Evolutionary conservation across 2,113 vertebrate genomes (phyloP).

Genomic region (Microtus pennsylvanicus): DNA sequence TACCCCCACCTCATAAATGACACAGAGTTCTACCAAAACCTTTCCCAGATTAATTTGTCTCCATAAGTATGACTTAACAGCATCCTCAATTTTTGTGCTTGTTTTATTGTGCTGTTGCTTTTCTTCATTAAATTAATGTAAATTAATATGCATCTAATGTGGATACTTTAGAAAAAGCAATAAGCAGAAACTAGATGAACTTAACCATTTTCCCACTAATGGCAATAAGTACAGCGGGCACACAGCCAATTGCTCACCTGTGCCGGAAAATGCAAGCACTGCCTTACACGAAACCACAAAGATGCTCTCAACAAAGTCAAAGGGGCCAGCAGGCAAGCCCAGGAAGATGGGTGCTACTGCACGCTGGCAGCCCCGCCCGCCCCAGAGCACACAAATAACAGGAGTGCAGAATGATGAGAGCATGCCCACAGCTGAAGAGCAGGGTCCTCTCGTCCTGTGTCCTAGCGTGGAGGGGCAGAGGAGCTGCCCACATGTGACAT

Average conservation of each 20-base stretch:
- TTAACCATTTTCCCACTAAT: background rate
- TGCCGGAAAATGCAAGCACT: rapidly evolving
- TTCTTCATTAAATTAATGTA: background rate
- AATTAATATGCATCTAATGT: background rate
- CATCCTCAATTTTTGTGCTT: background rate
- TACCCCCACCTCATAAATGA: background rate
- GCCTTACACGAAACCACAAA: rapidly evolving
- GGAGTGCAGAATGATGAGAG: background rate
- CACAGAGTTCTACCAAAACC: background rate
- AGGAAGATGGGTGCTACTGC: background rate
- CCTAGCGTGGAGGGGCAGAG: too few species aligned
- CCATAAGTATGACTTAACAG: background rate
- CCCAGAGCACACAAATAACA: background rate
- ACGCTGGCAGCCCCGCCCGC: background rate
- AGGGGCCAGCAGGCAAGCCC: background rate
- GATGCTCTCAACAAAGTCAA: background rate
- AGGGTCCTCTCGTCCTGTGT: background rate
- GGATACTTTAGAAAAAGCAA: background rate
- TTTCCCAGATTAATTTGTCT: background rate
- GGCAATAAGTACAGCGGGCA: rapidly evolving
- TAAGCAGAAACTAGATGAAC: background rate
- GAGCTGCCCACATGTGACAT: background rate
- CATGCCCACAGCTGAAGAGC: background rate
- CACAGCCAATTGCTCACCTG: background rate
- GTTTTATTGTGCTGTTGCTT: background rate